Evolutionary conservation across 2,888 invertebrate genomes (phyloP).

Genomic region (Mythimna albipuncta): DNA sequence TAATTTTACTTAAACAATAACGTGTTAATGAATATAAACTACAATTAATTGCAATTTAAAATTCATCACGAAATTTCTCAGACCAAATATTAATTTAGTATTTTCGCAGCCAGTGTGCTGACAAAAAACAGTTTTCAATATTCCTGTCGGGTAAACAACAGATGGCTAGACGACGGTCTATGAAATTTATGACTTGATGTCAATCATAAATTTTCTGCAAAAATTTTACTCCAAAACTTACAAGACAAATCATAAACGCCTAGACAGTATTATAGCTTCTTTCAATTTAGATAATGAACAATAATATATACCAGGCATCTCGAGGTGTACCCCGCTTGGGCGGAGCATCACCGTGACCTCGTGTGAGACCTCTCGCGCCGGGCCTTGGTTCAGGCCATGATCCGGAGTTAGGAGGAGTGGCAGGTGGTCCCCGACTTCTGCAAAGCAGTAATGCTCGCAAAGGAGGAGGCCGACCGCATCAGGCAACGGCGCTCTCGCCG

Average conservation of each 20-base stretch:
- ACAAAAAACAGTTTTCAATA: background rate
- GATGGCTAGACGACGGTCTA: slow-evolving; percentile 4
- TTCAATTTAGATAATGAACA: slow-evolving; percentile 11
- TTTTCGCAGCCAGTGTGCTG: background rate
- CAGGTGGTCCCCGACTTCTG: too few species aligned
- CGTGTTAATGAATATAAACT: background rate
- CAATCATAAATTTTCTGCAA: background rate
- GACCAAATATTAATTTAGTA: background rate
- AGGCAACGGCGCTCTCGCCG: too few species aligned
- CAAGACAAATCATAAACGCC: background rate
- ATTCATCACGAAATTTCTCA: background rate
- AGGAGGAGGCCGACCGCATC: too few species aligned
- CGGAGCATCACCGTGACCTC: too few species aligned
- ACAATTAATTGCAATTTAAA: background rate
- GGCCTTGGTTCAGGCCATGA: too few species aligned
- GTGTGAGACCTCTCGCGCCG: too few species aligned
- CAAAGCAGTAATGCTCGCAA: too few species aligned
- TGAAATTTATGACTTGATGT: slow-evolving; percentile 21
- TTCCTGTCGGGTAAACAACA: background rate
- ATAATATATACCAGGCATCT: too few species aligned
- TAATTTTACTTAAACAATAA: slow-evolving; percentile 4
- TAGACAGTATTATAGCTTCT: background rate
- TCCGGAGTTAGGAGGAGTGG: too few species aligned
- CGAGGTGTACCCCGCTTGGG: too few species aligned
- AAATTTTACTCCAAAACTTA: background rate